These are phyloP conservation scores for Plusia festucae DNA, from an alignment of 2,888 invertebrate genomes.

Conservation along the genomic window DNA sequence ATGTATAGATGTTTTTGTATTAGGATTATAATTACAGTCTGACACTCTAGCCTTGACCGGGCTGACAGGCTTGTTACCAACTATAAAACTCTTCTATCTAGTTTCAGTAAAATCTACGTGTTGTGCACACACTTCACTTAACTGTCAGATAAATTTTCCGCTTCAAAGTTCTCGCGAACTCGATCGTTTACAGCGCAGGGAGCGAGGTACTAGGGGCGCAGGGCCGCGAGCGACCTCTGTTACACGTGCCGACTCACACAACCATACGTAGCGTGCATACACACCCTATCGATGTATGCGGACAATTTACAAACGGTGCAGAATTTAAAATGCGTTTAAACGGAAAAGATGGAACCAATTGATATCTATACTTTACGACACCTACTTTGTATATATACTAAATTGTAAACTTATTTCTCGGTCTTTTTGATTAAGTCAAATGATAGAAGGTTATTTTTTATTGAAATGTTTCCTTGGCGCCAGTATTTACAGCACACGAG, in stretches of 20 bases:
- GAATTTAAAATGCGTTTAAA: constrained; percentile 81
- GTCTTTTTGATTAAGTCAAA: constrained; percentile 21
- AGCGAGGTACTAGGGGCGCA: constrained; percentile 74
- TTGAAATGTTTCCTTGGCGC: constrained; percentile 61
- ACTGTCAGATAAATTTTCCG: constrained; percentile 79
- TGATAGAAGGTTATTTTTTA: constrained; percentile 60
- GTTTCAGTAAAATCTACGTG: constrained; percentile 37
- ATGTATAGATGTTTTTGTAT: neutral
- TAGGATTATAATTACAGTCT: neutral
- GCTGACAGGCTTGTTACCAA: constrained; percentile 7
- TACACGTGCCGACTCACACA: constrained; percentile 82
- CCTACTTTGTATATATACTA: neutral
- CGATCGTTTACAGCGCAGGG: constrained; percentile 80
- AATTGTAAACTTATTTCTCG: neutral
- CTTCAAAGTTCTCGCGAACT: constrained; percentile 79
- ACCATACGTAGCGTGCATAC: constrained; percentile 60
- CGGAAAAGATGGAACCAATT: constrained; percentile 79
- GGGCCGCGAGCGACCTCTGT: constrained; percentile 63
- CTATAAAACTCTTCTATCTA: constrained; percentile 32
- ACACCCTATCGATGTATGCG: constrained; percentile 62
- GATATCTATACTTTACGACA: constrained; percentile 61
- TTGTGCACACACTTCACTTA: constrained; percentile 68
- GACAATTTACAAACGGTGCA: constrained; percentile 75
- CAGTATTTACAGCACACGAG: constrained; percentile 66
- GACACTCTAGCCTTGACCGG: neutral